These are phyloP conservation scores for Polietes domitor DNA, from an alignment of 2,888 invertebrate genomes.

Conservation along the genomic window DNA sequence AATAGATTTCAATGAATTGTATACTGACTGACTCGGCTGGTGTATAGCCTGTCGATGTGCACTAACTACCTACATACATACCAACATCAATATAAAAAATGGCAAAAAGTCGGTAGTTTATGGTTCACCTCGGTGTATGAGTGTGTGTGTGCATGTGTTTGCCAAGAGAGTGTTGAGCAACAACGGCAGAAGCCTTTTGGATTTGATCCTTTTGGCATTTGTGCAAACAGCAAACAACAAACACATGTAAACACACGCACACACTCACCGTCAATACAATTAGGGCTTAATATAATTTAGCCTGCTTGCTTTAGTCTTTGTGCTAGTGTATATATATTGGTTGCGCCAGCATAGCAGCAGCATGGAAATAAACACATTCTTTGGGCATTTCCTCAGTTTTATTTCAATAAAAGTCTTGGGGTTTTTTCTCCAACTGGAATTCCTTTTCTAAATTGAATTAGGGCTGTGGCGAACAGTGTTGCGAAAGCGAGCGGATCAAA, in stretches of 20 bases:
- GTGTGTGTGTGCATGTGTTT: too few species aligned
- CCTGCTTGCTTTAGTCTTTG: not conserved
- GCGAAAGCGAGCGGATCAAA: not conserved
- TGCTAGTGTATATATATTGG: not conserved
- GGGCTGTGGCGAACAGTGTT: constrained; percentile 15
- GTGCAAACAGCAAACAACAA: not conserved
- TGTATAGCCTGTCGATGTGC: constrained; percentile 11
- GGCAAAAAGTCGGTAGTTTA: constrained; percentile 47
- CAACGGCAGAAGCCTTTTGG: not conserved
- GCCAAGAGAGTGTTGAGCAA: not conserved
- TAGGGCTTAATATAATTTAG: constrained; percentile 48
- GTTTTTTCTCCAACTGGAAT: constrained; percentile 9
- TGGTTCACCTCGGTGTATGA: constrained; percentile 35
- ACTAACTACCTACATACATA: constrained; percentile 34
- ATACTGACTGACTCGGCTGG: constrained; percentile 21
- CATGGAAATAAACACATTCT: not conserved
- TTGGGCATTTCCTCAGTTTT: constrained; percentile 36
- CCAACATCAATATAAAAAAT: not conserved
- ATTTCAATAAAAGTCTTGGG: constrained; percentile 29
- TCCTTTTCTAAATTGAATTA: constrained; percentile 54
- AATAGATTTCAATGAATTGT: constrained; percentile 64
- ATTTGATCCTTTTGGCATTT: constrained; percentile 6
- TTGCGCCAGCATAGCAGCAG: too few species aligned
- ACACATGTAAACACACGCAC: not conserved
- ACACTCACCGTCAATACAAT: constrained; percentile 16